These are phyloP conservation scores for Ormyrus thymus DNA, from an alignment of 2,888 invertebrate genomes.

Conservation along the genomic window DNA sequence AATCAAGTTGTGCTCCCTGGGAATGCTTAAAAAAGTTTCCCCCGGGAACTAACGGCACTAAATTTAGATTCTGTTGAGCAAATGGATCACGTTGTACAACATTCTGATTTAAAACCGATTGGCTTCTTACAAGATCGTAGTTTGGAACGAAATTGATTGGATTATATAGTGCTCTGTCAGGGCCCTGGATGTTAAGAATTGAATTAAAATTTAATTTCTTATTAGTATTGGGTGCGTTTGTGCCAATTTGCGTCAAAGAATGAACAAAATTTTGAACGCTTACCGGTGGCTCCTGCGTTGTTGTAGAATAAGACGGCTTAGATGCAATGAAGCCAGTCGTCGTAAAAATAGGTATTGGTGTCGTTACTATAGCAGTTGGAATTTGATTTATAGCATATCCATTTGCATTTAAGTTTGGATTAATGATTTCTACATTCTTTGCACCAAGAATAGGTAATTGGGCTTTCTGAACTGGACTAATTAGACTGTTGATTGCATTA, in stretches of 20 bases:
- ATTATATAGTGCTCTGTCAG: slow-evolving; percentile 65
- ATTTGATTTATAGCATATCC: slow-evolving; percentile 65
- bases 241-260: slow-evolving; percentile 65
- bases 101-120: slow-evolving; percentile 67
- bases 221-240: slow-evolving; percentile 57
- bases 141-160: slow-evolving; percentile 72
- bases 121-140: slow-evolving; percentile 68
- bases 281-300: slow-evolving; percentile 59
- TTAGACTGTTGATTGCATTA: slow-evolving; percentile 56
- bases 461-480: slow-evolving; percentile 60
- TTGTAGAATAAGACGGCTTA: slow-evolving; percentile 60
- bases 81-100: slow-evolving; percentile 60
- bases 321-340: slow-evolving; percentile 65
- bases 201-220: slow-evolving; percentile 54
- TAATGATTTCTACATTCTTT: slow-evolving; percentile 70
- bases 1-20: slow-evolving; percentile 62
- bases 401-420: slow-evolving; percentile 69
- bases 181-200: slow-evolving; percentile 53
- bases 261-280: slow-evolving; percentile 64
- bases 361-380: slow-evolving; percentile 67
- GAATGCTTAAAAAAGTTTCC: slow-evolving; percentile 70
- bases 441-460: slow-evolving; percentile 68
- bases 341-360: slow-evolving; percentile 69
- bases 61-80: slow-evolving; percentile 65
- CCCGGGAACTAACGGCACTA: slow-evolving; percentile 69